Conservation (phyloP, 1,140 invertebrate species). For the Micrasema longulum region DNA sequence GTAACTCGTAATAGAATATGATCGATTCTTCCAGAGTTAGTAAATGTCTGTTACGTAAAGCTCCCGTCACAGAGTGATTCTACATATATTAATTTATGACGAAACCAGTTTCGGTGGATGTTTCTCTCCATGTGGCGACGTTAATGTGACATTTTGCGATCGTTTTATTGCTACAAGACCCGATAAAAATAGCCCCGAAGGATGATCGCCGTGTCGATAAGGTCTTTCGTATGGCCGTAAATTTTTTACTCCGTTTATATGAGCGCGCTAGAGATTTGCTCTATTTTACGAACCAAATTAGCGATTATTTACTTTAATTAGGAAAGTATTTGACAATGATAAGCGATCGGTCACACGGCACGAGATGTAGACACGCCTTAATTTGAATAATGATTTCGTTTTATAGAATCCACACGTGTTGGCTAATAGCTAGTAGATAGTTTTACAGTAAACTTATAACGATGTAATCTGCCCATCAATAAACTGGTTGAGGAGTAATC, state of each 20-base stretch:
- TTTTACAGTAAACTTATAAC: no score
- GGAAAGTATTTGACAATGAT: no score
- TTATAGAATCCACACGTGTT: no score
- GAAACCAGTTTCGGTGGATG: constrained; percentile 21
- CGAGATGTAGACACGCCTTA: no score
- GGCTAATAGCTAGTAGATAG: no score
- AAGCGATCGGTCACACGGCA: no score
- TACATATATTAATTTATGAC: constrained; percentile 28
- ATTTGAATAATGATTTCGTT: no score
- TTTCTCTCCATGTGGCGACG: constrained; percentile 22
- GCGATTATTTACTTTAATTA: neutral
- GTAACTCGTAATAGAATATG: constrained; percentile 8
- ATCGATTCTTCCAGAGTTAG: neutral
- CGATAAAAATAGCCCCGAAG: constrained; percentile 27
- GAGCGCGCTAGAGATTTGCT: constrained; percentile 9
- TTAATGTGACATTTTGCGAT: constrained; percentile 34
- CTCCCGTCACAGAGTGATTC: constrained; percentile 3
- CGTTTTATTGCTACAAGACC: constrained; percentile 27
- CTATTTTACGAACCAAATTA: neutral
- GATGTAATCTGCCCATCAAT: no score
- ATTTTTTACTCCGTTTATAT: constrained; percentile 20
- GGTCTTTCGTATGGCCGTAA: constrained; percentile 12
- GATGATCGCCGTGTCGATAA: constrained; percentile 27
- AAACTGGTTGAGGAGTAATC: no score
- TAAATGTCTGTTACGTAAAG: constrained; percentile 12